Conservation (phyloP, 2,113 vertebrate species). For the Syngnathus scovelli region DNA sequence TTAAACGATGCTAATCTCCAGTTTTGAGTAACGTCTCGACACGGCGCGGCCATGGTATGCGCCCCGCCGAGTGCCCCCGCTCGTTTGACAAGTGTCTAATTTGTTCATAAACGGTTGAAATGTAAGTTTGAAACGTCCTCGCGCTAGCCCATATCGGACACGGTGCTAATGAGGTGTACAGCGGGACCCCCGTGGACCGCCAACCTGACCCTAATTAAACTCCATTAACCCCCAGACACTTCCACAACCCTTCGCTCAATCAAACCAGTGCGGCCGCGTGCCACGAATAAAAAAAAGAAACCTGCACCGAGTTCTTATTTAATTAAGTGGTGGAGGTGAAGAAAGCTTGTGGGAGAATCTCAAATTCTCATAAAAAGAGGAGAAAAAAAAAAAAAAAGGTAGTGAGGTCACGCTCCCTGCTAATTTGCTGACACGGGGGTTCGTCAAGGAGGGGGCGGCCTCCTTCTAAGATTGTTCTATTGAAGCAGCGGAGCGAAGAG, state of each 20-base stretch:
- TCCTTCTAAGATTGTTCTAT: conserved; percentile 75
- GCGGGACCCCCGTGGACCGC: conserved; percentile 9
- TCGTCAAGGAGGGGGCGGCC: conserved; percentile 60
- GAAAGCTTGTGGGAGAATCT: conserved; percentile 40
- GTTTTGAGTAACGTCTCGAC: neutral
- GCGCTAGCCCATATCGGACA: neutral
- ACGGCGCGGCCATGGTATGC: neutral
- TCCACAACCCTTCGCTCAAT: conserved; percentile 14
- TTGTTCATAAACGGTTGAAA: neutral
- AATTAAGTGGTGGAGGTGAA: conserved; percentile 57
- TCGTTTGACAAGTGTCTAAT: conserved; percentile 2
- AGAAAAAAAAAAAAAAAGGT: conserved; percentile 2
- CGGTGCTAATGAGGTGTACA: conserved; percentile 21
- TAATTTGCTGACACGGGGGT: conserved; percentile 80
- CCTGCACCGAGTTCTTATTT: conserved; percentile 30
- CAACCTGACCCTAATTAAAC: conserved; percentile 48
- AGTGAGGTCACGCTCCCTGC: conserved; percentile 65
- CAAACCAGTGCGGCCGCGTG: neutral
- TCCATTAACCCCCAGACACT: conserved; percentile 33
- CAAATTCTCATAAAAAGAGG: conserved; percentile 43
- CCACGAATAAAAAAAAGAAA: conserved; percentile 33
- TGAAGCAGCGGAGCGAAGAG: conserved; percentile 74
- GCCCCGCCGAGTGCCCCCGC: neutral
- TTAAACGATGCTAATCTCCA: neutral
- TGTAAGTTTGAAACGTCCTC: neutral